Percentiles rank a stretch among this genome's conserved stretches.
Conservation (phyloP, 2,113 vertebrate species). For the Pardalotus punctatus region DNA sequence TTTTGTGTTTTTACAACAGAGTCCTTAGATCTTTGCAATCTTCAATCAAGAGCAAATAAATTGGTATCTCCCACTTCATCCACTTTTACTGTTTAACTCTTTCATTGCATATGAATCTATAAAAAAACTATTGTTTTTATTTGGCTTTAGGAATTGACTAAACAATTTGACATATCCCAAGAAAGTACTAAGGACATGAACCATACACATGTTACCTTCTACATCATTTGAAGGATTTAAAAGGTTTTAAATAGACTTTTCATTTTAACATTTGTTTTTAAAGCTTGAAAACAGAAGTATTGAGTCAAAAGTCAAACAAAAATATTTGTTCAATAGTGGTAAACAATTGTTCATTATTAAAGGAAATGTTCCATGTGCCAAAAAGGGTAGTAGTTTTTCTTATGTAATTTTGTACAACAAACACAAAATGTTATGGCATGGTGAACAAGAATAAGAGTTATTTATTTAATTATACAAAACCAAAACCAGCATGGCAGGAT, state of each 20-base stretch:
- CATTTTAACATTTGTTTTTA: background rate
- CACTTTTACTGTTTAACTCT: background rate
- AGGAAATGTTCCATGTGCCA: accelerated
- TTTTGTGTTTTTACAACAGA: background rate
- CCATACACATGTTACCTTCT: background rate
- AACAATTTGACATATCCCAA: background rate
- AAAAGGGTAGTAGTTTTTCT: background rate
- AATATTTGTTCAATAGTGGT: background rate
- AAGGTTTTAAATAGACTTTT: background rate
- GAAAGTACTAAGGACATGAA: background rate
- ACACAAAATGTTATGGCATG: background rate
- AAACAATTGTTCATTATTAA: background rate
- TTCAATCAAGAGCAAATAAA: background rate
- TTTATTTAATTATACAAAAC: background rate
- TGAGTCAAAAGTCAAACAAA: background rate
- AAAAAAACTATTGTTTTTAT: background rate
- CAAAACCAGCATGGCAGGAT: background rate
- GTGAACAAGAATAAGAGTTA: background rate
- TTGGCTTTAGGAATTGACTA: background rate
- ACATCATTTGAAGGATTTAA: background rate
- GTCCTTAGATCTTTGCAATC: background rate
- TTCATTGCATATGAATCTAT: background rate
- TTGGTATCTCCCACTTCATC: background rate
- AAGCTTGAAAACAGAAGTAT: background rate
- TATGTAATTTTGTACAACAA: background rate